Base-by-base conservation (phyloP, 2,797 vertebrate species). In the Falco columbarius region DNA sequence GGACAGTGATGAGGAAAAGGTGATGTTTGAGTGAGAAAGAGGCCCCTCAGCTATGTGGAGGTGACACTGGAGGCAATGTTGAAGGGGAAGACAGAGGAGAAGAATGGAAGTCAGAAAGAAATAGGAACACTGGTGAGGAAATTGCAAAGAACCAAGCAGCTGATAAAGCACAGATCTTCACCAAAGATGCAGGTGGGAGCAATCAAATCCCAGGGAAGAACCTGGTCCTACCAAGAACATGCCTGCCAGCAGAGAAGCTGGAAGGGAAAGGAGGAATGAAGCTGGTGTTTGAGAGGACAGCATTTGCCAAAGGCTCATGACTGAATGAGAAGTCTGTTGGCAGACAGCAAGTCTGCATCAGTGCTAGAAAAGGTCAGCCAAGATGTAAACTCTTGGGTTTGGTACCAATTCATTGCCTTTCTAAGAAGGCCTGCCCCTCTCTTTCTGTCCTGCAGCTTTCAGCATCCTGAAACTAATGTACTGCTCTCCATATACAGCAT, bases 291-390 rank as follows among this genome's bases (percentile, higher is more conserved):
- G 58, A 44, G 66, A 58, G 10, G 6, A 47, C 0, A 1, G 13
- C 0, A 0, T 27, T 85, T 3, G 1, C 42, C 7, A 3, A n/a
- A 62, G 54, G 26, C 8, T 72, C 1, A 0, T 0, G 0, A 38
- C 17, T 66, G 42, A 63, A 61, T n/a, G 27, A 62, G 32, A 72
- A 81, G 27, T 63, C 74, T 75, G 16, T 71, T 86, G 81, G 61
- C 63, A 92, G 75, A 54, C 13, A 71, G 22, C 29, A 66, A 66
- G 80, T 63, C 73, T 79, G 27, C 6, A 2, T 27, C 3, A 3
- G 36, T 32, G 12, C 36, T 87, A 65, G 77, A 21, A 74, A 87
- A 89, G 52, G 46, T 76, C 67, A 62, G 42, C 47, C 86, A 89
- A 62, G 55, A 49, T 24, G 26, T 61, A 71, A 92, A 90, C 22